Percentiles rank a stretch among this genome's conserved stretches.
phyloP scores from a whole-genome alignment of 2,797 vertebrate genomes.

The Scolopax rusticola region DNA sequence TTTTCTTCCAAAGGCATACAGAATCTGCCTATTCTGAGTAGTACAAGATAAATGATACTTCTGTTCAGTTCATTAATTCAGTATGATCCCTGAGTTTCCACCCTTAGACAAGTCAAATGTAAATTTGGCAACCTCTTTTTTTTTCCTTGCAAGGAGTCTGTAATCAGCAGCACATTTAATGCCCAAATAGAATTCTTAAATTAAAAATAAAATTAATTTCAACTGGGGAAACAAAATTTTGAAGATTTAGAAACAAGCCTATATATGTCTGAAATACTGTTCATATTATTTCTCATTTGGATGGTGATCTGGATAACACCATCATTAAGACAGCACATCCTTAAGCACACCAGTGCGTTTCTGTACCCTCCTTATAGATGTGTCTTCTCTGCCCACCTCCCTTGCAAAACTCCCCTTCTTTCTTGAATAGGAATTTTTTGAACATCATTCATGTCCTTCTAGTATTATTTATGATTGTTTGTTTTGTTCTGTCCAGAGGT shows the following conservation, averaged over 20 bases:
- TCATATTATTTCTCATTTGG: not conserved
- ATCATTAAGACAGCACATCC: not conserved
- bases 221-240: not conserved
- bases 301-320: not conserved
- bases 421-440: not conserved
- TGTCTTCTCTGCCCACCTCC: not conserved
- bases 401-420: not conserved
- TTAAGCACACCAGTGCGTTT: not conserved
- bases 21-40: not conserved
- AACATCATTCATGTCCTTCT: not conserved
- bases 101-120: not conserved
- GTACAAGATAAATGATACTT: not conserved
- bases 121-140: not conserved
- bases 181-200: not conserved
- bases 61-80: not conserved
- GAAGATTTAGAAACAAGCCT: not conserved
- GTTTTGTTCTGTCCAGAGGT: not conserved
- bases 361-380: not conserved
- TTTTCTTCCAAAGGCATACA: not conserved
- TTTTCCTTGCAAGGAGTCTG: not conserved
- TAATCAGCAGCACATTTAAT: not conserved
- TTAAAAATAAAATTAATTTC: not conserved
- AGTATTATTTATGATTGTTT: not conserved
- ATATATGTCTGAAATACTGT: not conserved
- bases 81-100: not conserved